phyloP scores from a whole-genome alignment of 1,140 invertebrate species.

The fruit fly (Drosophila melanogaster) region Release_6_plus_ISO1_MT NT_037436.4:6517001-6517500 shows the following conservation, averaged over 20 bases:
- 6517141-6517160: constrained; percentile 19
- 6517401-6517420: neutral
- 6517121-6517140: constrained; percentile 45
- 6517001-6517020: constrained; percentile 10
- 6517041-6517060: constrained; percentile 48
- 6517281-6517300: constrained; percentile 9
- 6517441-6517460: constrained; percentile 14
- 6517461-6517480: constrained; percentile 27
- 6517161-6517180: neutral
- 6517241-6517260: neutral
- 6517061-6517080: constrained; percentile 35
- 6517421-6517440: neutral
- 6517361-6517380: constrained; percentile 62
- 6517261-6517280: constrained; percentile 16
- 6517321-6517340: constrained; percentile 46
- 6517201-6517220: too few species aligned
- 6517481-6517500: constrained; percentile 70
- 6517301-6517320: constrained; percentile 42
- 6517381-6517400: constrained; percentile 52
- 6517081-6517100: constrained; percentile 60
- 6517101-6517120: constrained; percentile 42
- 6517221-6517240: too few species aligned
- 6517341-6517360: constrained; percentile 70
- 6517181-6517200: too few species aligned
- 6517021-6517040: constrained; percentile 10